Base-by-base conservation (phyloP, 35 echinoderm and acorn worm genomes). In the Apostichopus parvimensis region DNA sequence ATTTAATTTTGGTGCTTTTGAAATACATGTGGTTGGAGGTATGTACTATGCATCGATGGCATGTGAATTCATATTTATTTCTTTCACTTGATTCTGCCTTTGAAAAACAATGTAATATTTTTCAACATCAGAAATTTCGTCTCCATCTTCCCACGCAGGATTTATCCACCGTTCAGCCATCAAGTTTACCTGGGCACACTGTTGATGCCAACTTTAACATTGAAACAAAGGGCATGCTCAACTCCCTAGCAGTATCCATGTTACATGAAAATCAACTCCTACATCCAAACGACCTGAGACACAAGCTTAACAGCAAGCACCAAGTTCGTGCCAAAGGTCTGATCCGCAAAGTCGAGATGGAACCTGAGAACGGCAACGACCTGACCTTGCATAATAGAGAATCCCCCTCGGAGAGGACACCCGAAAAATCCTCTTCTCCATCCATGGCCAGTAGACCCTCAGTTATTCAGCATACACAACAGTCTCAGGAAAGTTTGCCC, bases 401-500 rank as follows among this genome's bases (percentile, higher is more conserved):
- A 6, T n/a, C 52, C 17, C 13, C 1, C 4, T 4, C 53, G 57
- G 73, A 91, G 54, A 79, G 3, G 5, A 56, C 53, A 13, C 70
- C 15, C n/a, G 71, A 57, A 54, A 91, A 61, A 26, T 56, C 77
- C n/a, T 59, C 89, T 53, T 78, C 89, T 10, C 53, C 71, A 9
- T 9, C 71, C 6, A 14, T 60, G 53, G 77, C 73, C 17, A 91
- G 89, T 26, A 77, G 97, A 62, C 95, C 97, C 26, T 99, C 97
- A 8, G 97, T 99, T 9, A 99, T 99, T 56, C 97, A 99, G 53
- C 95, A 99, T 86, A 99, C 97, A 0, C 94, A 98, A 58, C 88
- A 88, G 22, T 55, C 89, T 23, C 89, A 91, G 22, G 82, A 73
- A 22, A 20, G 78, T 77, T 24, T 87, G 14, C 14, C 89, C 6